Percentiles rank a stretch among this genome's conserved stretches.
phyloP scores from a whole-genome alignment of 2,888 invertebrate species.

The Polyommatus iphigenia region DNA sequence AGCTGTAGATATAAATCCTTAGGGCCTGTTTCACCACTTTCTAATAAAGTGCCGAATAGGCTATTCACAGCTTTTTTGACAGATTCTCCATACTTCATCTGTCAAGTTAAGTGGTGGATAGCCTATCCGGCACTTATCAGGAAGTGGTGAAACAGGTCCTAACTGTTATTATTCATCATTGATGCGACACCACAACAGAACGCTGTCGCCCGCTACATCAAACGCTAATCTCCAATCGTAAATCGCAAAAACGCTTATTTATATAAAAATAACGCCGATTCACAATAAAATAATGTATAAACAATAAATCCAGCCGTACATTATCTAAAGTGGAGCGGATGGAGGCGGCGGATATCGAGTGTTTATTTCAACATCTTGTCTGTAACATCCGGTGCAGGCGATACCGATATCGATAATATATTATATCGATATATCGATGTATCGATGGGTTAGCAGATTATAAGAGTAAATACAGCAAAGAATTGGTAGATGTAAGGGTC shows the following conservation, averaged over 20 bases:
- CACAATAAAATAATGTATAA: slow-evolving; percentile 17
- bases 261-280: background rate
- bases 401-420: slow-evolving; percentile 40
- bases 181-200: background rate
- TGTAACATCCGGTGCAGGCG: slow-evolving; percentile 65
- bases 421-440: background rate
- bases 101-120: no score
- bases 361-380: slow-evolving; percentile 75
- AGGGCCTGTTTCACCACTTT: no score
- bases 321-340: slow-evolving; percentile 60
- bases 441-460: slow-evolving; percentile 2
- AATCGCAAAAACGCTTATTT: background rate
- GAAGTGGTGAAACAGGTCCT: no score
- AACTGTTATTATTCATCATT: no score
- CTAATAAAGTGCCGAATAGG: no score
- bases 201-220: background rate
- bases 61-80: no score
- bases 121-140: no score
- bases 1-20: no score
- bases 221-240: background rate
- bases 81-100: no score
- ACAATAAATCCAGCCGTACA: slow-evolving; percentile 56
- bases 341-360: slow-evolving; percentile 63
- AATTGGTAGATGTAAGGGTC: background rate
- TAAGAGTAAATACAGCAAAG: background rate